A percentile compares a stretch with the other conserved stretches of the same genome.
phyloP scores from a whole-genome alignment of 2,888 invertebrate species.

The Nesidiocoris tenuis region DNA sequence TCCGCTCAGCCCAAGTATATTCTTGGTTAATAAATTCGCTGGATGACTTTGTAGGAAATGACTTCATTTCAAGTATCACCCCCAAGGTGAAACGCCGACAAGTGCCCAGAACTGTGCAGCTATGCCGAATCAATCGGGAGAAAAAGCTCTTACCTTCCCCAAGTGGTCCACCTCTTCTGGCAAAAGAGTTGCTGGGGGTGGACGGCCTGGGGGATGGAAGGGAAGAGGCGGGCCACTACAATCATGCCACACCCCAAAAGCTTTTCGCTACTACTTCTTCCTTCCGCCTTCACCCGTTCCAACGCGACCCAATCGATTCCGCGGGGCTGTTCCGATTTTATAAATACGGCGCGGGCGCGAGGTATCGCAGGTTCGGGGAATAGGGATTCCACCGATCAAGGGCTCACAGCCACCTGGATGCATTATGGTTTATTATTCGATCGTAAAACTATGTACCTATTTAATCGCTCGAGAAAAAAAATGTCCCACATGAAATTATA shows the following conservation, averaged over 20 bases:
- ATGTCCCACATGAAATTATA: too few relatives aligned
- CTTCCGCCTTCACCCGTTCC: constrained; percentile 23
- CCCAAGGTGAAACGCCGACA: neutral
- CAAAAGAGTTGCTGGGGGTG: neutral
- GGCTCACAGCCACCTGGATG: too few relatives aligned
- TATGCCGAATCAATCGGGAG: constrained; percentile 26
- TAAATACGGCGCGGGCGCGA: constrained; percentile 10
- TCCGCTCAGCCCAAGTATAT: too few relatives aligned
- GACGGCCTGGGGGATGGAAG: neutral
- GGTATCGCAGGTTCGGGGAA: neutral
- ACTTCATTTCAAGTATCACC: neutral
- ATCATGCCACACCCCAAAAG: constrained; percentile 39
- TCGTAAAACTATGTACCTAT: too few relatives aligned
- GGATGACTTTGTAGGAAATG: too few relatives aligned
- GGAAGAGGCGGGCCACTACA: constrained; percentile 37
- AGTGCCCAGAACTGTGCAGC: neutral
- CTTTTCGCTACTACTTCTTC: constrained; percentile 37
- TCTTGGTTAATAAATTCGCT: too few relatives aligned
- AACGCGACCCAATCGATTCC: constrained; percentile 33
- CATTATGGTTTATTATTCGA: too few relatives aligned
- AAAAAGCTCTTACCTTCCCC: neutral
- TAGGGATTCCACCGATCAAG: too few relatives aligned
- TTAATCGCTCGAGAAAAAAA: too few relatives aligned
- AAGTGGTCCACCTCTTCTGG: neutral
- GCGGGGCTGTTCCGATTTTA: constrained; percentile 25